Evolutionary conservation across 2,888 invertebrate genomes (phyloP).

Genomic region (Melinaea menophilus): DNA sequence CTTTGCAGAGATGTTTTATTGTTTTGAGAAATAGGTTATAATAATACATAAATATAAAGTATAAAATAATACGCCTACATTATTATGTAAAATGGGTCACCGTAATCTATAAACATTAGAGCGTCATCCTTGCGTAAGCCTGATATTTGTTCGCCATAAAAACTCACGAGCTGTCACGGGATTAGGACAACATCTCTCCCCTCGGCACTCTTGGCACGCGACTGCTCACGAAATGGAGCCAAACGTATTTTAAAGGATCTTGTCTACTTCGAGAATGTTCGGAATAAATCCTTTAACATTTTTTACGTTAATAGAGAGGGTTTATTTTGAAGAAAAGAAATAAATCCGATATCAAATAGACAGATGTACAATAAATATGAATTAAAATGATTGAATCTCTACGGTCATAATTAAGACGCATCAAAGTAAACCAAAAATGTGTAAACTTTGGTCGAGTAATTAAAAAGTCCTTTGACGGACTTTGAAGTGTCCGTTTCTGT

Average conservation of each 20-base stretch:
- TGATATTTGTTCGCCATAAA: slow-evolving; percentile 14
- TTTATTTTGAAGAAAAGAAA: no score
- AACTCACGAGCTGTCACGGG: slow-evolving; percentile 16
- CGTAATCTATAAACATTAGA: slow-evolving; percentile 1
- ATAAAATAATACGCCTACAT: neutral
- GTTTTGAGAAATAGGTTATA: no score
- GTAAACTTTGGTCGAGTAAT: slow-evolving; percentile 56
- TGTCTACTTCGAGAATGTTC: slow-evolving; percentile 15
- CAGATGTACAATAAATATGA: neutral
- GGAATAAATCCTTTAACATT: slow-evolving; percentile 5
- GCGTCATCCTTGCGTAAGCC: slow-evolving; percentile 1
- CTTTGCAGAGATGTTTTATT: neutral
- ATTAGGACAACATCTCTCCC: slow-evolving; percentile 16
- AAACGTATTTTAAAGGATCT: slow-evolving; percentile 18
- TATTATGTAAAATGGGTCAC: neutral
- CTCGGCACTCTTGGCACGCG: slow-evolving; percentile 19
- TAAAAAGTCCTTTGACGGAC: slow-evolving; percentile 60
- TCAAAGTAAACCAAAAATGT: slow-evolving; percentile 26
- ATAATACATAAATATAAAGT: neutral
- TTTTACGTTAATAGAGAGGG: neutral
- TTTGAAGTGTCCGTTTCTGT: slow-evolving; percentile 57
- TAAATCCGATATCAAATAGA: no score
- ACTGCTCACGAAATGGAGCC: slow-evolving; percentile 13
- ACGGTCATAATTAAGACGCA: slow-evolving; percentile 5
- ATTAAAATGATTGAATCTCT: neutral